Evolutionary conservation across 2,797 vertebrate genomes (phyloP).

Genomic region (Hylomyscus alleni): DNA sequence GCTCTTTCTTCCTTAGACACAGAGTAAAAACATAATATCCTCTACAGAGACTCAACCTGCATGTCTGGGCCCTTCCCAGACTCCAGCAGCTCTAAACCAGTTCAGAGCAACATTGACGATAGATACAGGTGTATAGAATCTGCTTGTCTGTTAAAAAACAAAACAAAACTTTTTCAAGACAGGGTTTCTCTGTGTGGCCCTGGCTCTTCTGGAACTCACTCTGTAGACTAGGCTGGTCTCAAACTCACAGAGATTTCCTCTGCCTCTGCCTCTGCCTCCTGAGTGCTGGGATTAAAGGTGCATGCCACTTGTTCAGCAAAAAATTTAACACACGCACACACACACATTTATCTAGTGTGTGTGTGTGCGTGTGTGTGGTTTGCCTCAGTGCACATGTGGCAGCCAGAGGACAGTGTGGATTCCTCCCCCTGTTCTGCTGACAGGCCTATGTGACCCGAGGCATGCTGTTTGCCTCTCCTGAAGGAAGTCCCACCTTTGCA

Average conservation of each 20-base stretch:
- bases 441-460: background rate
- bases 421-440: too few relatives aligned
- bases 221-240: background rate
- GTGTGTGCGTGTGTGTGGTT: too few relatives aligned
- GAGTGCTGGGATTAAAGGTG: background rate
- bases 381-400: background rate
- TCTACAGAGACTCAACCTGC: background rate
- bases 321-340: background rate
- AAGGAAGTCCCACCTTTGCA: too few relatives aligned
- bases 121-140: background rate
- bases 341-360: background rate
- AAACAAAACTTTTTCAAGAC: background rate
- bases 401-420: background rate
- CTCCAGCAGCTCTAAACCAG: background rate
- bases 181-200: background rate
- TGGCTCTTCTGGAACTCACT: background rate
- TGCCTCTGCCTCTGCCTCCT: background rate
- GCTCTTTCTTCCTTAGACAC: background rate
- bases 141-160: background rate
- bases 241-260: background rate
- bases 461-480: too few relatives aligned
- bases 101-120: background rate
- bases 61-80: background rate
- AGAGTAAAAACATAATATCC: background rate
- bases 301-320: background rate